phyloP scores from a whole-genome alignment of 1,140 invertebrate genomes.

The Araneus ventricosus region DNA sequence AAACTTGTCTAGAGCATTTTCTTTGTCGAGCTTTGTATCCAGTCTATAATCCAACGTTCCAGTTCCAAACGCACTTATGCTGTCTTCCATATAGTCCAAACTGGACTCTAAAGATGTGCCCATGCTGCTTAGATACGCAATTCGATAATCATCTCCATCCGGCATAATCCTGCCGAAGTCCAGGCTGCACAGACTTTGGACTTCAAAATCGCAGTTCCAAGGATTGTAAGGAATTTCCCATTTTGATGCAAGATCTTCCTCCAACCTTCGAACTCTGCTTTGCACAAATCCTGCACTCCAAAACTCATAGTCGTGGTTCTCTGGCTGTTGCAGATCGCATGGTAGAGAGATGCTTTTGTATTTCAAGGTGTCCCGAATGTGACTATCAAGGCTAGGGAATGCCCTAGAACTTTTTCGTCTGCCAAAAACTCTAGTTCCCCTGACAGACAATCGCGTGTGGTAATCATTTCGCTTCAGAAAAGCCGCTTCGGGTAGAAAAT shows the following conservation, averaged over 20 bases:
- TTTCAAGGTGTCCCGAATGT: not conserved
- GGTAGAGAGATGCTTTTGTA: constrained; percentile 50
- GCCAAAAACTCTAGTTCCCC: constrained; percentile 38
- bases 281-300: constrained; percentile 55
- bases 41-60: not conserved
- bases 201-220: constrained; percentile 29
- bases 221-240: constrained; percentile 11
- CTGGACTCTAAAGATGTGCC: constrained; percentile 58
- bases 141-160: constrained; percentile 57
- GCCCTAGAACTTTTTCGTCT: constrained; percentile 31
- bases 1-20: not conserved
- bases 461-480: constrained; percentile 42
- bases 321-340: not conserved
- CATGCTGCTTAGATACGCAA: constrained; percentile 62
- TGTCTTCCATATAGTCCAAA: constrained; percentile 60
- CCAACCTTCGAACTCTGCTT: constrained; percentile 55
- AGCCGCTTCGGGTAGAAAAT: not conserved
- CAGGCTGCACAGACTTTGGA: constrained; percentile 64
- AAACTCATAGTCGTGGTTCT: constrained; percentile 49
- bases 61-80: not conserved
- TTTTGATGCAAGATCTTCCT: constrained; percentile 42
- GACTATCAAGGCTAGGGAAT: not conserved
- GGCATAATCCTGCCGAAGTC: constrained; percentile 46
- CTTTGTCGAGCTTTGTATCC: not conserved
- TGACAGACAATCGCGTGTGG: constrained; percentile 25